Evolutionary conservation across 2,888 invertebrate species (phyloP).

Genomic region (Drosophila neotestacea): DNA sequence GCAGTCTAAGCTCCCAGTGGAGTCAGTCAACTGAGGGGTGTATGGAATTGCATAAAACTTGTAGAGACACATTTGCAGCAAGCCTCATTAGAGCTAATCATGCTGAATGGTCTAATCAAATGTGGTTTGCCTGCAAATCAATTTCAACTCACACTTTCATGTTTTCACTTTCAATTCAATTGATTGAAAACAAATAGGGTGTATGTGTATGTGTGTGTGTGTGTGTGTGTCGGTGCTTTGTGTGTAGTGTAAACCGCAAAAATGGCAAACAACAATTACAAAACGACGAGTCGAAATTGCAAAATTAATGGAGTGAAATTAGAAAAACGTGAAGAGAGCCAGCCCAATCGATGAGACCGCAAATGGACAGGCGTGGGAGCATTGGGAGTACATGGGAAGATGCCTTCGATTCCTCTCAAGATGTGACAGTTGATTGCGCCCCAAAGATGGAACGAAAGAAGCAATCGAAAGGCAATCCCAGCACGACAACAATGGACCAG

Average conservation of each 20-base stretch:
- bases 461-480: constrained; percentile 16
- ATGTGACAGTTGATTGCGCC: constrained; percentile 28
- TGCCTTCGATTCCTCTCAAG: constrained; percentile 13
- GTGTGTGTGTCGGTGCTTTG: constrained; percentile 13
- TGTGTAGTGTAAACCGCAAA: constrained; percentile 42
- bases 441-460: constrained; percentile 17
- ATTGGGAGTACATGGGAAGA: background rate
- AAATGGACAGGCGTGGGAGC: constrained; percentile 53
- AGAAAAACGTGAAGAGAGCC: constrained; percentile 68
- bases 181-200: constrained; percentile 66
- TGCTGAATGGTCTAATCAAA: constrained; percentile 68
- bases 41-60: constrained; percentile 52
- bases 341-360: constrained; percentile 33
- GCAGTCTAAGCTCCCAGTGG: constrained; percentile 11
- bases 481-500: constrained; percentile 1
- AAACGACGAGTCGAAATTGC: constrained; percentile 48
- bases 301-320: constrained; percentile 65
- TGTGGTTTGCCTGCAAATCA: constrained; percentile 68
- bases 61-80: constrained; percentile 16
- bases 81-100: constrained; percentile 67
- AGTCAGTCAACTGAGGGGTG: constrained; percentile 1
- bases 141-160: constrained; percentile 75
- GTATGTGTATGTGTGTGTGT: constrained; percentile 9
- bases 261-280: constrained; percentile 51
- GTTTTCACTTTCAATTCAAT: constrained; percentile 76